These are phyloP conservation scores for Montipora sp. DNA, from an alignment of 64 coral and sea anemone genomes.

Conservation along the genomic window DNA sequence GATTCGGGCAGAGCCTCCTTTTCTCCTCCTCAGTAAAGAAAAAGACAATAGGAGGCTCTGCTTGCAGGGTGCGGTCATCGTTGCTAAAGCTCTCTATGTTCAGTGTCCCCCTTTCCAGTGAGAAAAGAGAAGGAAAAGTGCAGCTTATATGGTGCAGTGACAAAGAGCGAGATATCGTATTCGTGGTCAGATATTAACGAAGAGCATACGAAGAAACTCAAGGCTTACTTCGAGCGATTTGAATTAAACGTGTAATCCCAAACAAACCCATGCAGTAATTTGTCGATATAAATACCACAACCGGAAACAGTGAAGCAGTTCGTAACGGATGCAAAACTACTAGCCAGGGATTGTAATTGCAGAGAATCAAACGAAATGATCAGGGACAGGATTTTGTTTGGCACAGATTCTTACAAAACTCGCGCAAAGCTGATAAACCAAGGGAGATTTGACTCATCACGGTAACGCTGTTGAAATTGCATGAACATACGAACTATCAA, in stretches of 20 bases:
- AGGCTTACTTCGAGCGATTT: constrained; percentile 18
- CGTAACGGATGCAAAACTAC: constrained; percentile 27
- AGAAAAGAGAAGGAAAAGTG: constrained; percentile 15
- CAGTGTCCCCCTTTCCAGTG: background rate
- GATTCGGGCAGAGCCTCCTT: too few species aligned
- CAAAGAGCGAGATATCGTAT: background rate
- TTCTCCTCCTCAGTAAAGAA: too few species aligned
- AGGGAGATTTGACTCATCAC: constrained; percentile 3
- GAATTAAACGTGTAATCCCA: background rate
- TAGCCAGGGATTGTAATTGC: constrained; percentile 25
- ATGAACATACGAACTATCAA: constrained; percentile 34
- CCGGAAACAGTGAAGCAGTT: constrained; percentile 49
- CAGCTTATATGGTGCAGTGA: constrained; percentile 20
- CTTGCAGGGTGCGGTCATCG: too few species aligned
- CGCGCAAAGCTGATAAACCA: constrained; percentile 37
- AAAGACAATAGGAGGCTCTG: too few species aligned
- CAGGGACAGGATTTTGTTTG: constrained; percentile 32
- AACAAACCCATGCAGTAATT: background rate
- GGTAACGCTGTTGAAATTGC: constrained; percentile 41
- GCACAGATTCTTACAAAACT: constrained; percentile 10
- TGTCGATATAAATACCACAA: constrained; percentile 50
- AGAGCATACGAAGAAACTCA: constrained; percentile 4
- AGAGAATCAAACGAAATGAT: constrained; percentile 37
- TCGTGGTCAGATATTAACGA: background rate
- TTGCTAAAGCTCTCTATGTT: background rate